phyloP scores from a whole-genome alignment of 2,888 invertebrate genomes.

The Drosophila dives region DNA sequence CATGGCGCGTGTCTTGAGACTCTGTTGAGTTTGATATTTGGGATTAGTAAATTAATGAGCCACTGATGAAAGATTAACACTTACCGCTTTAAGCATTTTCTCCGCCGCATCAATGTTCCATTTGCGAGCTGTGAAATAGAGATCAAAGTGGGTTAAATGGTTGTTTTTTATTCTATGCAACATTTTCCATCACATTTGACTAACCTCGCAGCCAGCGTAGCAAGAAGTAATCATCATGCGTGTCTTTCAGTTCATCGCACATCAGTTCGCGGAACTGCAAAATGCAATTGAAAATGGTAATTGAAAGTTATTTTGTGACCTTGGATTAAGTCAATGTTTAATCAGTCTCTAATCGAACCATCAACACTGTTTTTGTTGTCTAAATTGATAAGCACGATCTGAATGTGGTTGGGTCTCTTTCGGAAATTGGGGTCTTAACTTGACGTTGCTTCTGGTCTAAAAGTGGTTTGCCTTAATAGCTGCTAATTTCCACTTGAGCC shows the following conservation, averaged over 20 bases:
- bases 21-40: constrained; percentile 46
- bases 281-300: not conserved
- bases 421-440: constrained; percentile 19
- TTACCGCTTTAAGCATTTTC: constrained; percentile 95
- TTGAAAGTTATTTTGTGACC: not conserved
- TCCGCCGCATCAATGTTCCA: constrained; percentile 95
- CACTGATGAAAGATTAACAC: constrained; percentile 65
- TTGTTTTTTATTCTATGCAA: not conserved
- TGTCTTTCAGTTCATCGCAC: constrained; percentile 88
- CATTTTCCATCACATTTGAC: constrained; percentile 27
- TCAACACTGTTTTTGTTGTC: constrained; percentile 12
- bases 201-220: constrained; percentile 93
- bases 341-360: constrained; percentile 4
- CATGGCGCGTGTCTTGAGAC: constrained; percentile 82
- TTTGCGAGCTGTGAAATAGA: constrained; percentile 88
- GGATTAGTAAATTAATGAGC: not conserved
- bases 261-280: constrained; percentile 90
- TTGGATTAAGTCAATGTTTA: constrained; percentile 2
- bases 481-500: constrained; percentile 52
- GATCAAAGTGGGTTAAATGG: not conserved
- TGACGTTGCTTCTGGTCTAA: constrained; percentile 9
- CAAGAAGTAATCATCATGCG: constrained; percentile 92
- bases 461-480: constrained; percentile 51
- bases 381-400: constrained; percentile 9
- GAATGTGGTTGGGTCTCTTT: not conserved